Evolutionary conservation across 2,113 vertebrate species (phyloP).

Genomic region (Anser cygnoides): DNA sequence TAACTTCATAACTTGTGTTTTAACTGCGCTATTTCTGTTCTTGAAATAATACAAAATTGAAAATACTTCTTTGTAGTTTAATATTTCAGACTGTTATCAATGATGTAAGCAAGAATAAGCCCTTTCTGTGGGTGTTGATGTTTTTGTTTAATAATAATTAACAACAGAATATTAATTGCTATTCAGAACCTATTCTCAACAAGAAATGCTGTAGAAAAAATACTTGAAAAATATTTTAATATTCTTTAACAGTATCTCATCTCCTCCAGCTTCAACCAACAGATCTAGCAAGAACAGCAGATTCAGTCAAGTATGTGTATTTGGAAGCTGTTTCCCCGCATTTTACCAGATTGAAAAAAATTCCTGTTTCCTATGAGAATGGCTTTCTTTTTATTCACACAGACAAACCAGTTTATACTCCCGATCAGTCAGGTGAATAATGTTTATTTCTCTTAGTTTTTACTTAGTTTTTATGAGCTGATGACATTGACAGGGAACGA

Average conservation of each 20-base stretch:
- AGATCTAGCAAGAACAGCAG: constrained; percentile 65
- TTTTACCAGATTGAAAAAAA: constrained; percentile 77
- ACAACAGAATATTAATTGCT: background rate
- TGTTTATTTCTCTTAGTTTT: background rate
- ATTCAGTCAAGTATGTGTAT: constrained; percentile 71
- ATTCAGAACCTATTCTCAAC: background rate
- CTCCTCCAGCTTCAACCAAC: constrained; percentile 75
- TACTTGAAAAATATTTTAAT: background rate
- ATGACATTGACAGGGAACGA: background rate
- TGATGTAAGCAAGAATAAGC: background rate
- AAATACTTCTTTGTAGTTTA: background rate
- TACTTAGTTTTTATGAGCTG: background rate
- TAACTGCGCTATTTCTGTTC: background rate
- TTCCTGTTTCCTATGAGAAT: constrained; percentile 83
- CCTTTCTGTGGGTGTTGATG: background rate
- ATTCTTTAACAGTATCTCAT: background rate
- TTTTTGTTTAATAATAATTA: background rate
- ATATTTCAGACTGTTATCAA: background rate
- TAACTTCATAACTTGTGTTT: background rate
- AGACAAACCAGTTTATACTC: constrained; percentile 93
- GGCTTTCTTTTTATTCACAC: constrained; percentile 93
- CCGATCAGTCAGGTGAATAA: constrained; percentile 84
- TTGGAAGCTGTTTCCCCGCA: constrained; percentile 80
- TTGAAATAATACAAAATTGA: background rate
- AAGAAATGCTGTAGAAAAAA: background rate